Evolutionary conservation across 2,797 vertebrate species (phyloP).

Genomic region (Anabacerthia variegaticeps): DNA sequence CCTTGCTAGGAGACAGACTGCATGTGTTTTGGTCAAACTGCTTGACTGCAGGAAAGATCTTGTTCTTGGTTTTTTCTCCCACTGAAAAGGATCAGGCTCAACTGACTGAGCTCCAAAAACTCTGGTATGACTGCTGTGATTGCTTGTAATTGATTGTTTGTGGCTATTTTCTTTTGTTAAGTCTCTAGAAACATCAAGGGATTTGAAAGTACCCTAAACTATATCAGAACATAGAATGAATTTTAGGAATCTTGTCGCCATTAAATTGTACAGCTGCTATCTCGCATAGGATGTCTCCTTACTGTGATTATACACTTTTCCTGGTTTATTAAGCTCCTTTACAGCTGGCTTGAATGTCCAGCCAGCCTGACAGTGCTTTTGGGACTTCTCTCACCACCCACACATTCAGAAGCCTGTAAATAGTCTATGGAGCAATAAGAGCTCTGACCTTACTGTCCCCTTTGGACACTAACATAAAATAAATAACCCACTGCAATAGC

Average conservation of each 20-base stretch:
- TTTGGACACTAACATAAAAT: neutral
- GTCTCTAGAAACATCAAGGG: neutral
- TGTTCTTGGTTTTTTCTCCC: neutral
- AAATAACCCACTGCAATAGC: slow-evolving; percentile 27
- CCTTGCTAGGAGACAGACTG: neutral
- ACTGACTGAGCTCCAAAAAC: neutral
- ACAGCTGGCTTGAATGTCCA: neutral
- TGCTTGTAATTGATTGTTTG: neutral
- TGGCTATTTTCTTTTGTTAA: neutral
- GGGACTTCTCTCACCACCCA: neutral
- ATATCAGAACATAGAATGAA: neutral
- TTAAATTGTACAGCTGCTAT: neutral
- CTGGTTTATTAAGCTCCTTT: slow-evolving; percentile 12
- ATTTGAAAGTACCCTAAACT: neutral
- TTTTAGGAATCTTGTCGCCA: slow-evolving; percentile 11
- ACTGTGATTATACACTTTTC: neutral
- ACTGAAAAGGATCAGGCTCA: neutral
- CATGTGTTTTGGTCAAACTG: neutral
- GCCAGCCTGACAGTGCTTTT: neutral
- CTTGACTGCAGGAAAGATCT: neutral
- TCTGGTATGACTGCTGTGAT: neutral
- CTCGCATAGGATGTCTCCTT: neutral
- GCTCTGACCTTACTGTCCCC: neutral
- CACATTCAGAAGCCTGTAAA: slow-evolving; percentile 17
- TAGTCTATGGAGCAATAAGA: neutral